Evolutionary conservation across 2,113 vertebrate genomes (phyloP).

Genomic region (Scatophagus argus): DNA sequence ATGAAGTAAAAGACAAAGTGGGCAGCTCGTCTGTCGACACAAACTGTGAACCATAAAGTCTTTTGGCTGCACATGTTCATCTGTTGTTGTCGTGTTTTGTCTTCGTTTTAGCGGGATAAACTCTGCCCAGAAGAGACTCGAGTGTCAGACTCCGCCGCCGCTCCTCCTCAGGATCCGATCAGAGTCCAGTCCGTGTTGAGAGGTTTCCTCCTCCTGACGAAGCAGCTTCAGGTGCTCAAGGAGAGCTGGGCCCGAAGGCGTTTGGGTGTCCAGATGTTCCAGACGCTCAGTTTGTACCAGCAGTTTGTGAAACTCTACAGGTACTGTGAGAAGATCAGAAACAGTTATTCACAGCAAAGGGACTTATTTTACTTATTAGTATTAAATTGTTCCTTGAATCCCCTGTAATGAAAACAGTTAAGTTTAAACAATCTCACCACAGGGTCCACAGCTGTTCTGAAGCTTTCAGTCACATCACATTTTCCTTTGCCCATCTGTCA

Average conservation of each 20-base stretch:
- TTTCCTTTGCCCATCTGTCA: too few species aligned
- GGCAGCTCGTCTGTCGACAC: neutral
- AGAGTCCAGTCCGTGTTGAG: slow-evolving; percentile 62
- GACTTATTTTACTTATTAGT: neutral
- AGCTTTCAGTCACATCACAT: too few species aligned
- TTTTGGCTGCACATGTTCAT: too few species aligned
- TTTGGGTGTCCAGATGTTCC: slow-evolving; percentile 63
- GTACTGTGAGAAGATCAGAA: slow-evolving; percentile 40
- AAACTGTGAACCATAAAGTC: neutral
- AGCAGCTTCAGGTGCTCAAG: slow-evolving; percentile 85
- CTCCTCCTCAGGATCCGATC: slow-evolving; percentile 23
- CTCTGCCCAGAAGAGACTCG: neutral
- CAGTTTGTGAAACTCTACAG: slow-evolving; percentile 80
- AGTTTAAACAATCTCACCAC: too few species aligned
- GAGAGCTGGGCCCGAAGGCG: slow-evolving; percentile 79
- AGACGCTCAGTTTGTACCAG: slow-evolving; percentile 56
- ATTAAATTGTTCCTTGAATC: too few species aligned
- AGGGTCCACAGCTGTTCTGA: too few species aligned
- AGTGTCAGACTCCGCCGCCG: neutral
- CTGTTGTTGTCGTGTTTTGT: neutral
- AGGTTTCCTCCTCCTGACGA: slow-evolving; percentile 84
- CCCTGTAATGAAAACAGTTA: neutral
- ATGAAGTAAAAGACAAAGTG: slow-evolving; percentile 32
- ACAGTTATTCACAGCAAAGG: too few species aligned
- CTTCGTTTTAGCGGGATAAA: slow-evolving; percentile 6